These are phyloP conservation scores for Boloria euphrosyne DNA, from an alignment of 2,888 invertebrate genomes.

Conservation along the genomic window DNA sequence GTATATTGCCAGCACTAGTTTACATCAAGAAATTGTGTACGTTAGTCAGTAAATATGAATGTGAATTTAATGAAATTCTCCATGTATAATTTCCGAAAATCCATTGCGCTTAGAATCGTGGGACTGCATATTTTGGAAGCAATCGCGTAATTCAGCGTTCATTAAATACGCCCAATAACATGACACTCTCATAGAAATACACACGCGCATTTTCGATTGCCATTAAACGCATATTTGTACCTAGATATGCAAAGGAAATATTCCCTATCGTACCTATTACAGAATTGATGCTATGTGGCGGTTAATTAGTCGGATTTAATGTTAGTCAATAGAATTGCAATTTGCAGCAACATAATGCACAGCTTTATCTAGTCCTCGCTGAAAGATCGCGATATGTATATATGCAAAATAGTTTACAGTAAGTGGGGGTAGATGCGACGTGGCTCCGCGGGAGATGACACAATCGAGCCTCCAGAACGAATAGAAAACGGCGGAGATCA, in stretches of 20 bases:
- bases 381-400: too few relatives aligned
- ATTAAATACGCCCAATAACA: constrained; percentile 4
- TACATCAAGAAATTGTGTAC: too few relatives aligned
- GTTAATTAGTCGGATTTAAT: constrained; percentile 1
- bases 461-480: constrained; percentile 55
- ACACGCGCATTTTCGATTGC: constrained; percentile 8
- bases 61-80: background rate
- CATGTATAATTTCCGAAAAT: constrained; percentile 6
- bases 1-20: too few relatives aligned
- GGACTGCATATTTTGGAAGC: background rate
- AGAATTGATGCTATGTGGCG: background rate
- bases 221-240: constrained; percentile 16
- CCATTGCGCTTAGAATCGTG: constrained; percentile 7
- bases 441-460: constrained; percentile 31
- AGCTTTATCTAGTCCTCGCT: background rate
- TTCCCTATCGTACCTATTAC: background rate
- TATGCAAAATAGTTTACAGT: background rate
- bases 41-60: too few relatives aligned
- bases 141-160: constrained; percentile 13
- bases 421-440: background rate
- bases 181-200: constrained; percentile 2
- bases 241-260: constrained; percentile 2
- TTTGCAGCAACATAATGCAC: background rate
- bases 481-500: constrained; percentile 68
- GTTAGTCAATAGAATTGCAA: background rate